These are phyloP conservation scores for Zaprionus lineosus DNA, from an alignment of 2,888 invertebrate genomes.

Conservation along the genomic window DNA sequence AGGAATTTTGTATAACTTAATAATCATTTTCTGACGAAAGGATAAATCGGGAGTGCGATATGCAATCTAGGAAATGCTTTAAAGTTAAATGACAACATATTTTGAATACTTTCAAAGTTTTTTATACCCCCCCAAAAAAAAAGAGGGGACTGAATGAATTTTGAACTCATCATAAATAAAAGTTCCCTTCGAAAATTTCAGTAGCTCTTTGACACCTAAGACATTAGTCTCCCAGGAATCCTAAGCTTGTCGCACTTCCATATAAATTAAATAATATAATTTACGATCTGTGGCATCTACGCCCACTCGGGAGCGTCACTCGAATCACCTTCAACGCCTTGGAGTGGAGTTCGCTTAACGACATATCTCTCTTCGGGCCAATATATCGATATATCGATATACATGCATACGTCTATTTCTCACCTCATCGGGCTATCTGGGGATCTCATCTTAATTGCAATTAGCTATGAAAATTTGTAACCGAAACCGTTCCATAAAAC, in stretches of 20 bases:
- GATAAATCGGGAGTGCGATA: not conserved
- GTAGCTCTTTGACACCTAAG: conserved; percentile 26
- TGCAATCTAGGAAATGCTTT: not conserved
- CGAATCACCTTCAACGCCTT: conserved; percentile 50
- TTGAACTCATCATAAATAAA: too few species aligned
- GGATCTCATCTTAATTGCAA: conserved; percentile 69
- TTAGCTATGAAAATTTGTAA: conserved; percentile 66
- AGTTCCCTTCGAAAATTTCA: too few species aligned
- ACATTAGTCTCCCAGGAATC: too few species aligned
- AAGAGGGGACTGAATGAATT: too few species aligned
- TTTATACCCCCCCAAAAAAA: too few species aligned
- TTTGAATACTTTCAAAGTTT: too few species aligned
- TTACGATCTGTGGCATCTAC: conserved; percentile 35
- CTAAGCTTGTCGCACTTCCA: too few species aligned
- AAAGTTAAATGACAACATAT: too few species aligned
- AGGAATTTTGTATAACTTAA: conserved; percentile 38
- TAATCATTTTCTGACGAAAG: conserved; percentile 14
- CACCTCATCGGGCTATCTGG: conserved; percentile 56
- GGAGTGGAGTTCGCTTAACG: conserved; percentile 1
- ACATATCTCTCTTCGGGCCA: not conserved
- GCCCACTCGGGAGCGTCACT: conserved; percentile 31
- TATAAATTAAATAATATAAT: too few species aligned
- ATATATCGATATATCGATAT: conserved; percentile 40
- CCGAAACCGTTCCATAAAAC: conserved; percentile 35
- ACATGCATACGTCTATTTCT: conserved; percentile 57